Evolutionary conservation across 2,113 vertebrate species (phyloP).

Genomic region (Pluvianellus socialis): DNA sequence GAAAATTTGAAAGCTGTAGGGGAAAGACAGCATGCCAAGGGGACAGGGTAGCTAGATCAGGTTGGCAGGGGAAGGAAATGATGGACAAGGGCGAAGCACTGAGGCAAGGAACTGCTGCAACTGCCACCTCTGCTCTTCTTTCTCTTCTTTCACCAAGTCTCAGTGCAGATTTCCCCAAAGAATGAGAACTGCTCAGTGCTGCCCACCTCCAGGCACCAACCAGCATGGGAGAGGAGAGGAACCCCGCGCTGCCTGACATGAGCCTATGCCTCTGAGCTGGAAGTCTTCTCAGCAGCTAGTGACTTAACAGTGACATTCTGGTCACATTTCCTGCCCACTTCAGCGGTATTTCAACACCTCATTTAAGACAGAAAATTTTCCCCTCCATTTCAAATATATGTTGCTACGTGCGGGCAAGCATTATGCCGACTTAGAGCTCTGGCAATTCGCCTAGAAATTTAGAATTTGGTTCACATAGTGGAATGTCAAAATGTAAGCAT

Average conservation of each 20-base stretch:
- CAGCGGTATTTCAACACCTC: background rate
- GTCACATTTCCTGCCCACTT: background rate
- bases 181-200: background rate
- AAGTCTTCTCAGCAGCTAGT: background rate
- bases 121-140: background rate
- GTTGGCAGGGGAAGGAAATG: fast-evolving
- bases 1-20: background rate
- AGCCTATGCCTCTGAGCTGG: background rate
- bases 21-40: background rate
- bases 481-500: background rate
- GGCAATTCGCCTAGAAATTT: background rate
- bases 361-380: background rate
- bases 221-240: background rate
- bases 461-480: background rate
- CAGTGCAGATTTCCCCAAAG: background rate
- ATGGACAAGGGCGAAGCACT: background rate
- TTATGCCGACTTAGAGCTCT: background rate
- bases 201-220: background rate
- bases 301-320: background rate
- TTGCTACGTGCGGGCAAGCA: background rate
- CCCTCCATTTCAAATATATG: background rate
- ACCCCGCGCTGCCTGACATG: fast-evolving
- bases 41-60: background rate
- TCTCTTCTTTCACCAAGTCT: background rate
- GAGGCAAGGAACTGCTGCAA: background rate